phyloP scores from a whole-genome alignment of 2,888 invertebrate species.

The Aquatica leii region DNA sequence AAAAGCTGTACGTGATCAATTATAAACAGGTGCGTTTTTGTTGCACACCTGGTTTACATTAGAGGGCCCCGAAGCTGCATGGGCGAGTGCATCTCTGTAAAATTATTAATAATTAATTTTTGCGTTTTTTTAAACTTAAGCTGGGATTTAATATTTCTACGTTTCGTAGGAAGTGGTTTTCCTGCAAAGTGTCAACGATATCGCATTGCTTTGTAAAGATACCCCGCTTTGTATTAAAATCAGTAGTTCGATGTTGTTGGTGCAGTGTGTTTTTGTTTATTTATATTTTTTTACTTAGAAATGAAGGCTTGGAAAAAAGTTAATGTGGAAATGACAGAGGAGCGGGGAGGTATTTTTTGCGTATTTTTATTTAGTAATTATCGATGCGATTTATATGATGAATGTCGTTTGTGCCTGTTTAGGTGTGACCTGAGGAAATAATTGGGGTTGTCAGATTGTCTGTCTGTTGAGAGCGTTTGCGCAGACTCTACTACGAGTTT shows the following conservation, averaged over 20 bases:
- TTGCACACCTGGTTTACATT: no score
- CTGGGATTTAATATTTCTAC: no score
- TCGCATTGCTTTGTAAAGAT: conserved; percentile 17
- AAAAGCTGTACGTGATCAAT: no score
- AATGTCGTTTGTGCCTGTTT: conserved; percentile 21
- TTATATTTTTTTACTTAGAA: no score
- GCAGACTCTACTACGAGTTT: conserved; percentile 33
- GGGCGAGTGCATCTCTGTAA: no score
- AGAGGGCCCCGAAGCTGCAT: no score
- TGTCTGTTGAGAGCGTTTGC: conserved; percentile 28
- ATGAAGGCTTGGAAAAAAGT: conserved; percentile 22
- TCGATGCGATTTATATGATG: conserved; percentile 2
- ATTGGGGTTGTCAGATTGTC: conserved; percentile 40
- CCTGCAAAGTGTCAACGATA: conserved; percentile 37
- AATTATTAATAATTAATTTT: no score
- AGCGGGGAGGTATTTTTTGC: conserved; percentile 12
- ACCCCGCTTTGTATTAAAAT: conserved; percentile 13
- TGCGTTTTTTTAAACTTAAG: no score
- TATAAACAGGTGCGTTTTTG: no score
- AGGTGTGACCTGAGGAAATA: conserved; percentile 40
- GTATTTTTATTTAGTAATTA: not conserved
- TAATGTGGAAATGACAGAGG: conserved; percentile 10
- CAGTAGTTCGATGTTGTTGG: conserved; percentile 13
- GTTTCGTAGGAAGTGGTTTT: conserved; percentile 46
- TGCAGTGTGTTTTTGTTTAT: not conserved